A percentile compares a stretch with the other conserved stretches of the same genome.
Conservation (phyloP, 1,140 invertebrate genomes). For the Ladona fulva region DNA sequence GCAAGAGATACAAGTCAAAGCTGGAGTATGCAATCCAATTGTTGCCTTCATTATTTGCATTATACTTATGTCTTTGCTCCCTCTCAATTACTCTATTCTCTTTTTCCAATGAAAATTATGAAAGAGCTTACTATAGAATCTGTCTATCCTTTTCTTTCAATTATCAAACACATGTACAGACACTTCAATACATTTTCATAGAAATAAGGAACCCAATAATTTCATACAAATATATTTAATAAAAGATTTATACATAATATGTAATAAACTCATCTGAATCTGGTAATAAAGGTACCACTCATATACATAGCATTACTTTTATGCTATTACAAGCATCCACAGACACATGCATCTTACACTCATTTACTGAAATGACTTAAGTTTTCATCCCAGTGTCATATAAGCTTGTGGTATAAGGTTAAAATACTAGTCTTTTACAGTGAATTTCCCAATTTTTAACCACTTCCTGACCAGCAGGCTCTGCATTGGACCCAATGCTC, state of each 20-base stretch:
- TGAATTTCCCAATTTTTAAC: background rate
- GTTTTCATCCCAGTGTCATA: background rate
- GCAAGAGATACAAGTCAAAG: too few species aligned
- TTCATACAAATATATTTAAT: slow-evolving; percentile 9
- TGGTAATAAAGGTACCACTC: background rate
- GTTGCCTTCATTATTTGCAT: too few species aligned
- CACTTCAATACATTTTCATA: too few species aligned
- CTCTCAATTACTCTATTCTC: too few species aligned
- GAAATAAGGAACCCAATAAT: background rate
- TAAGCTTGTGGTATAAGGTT: background rate
- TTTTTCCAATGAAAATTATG: too few species aligned
- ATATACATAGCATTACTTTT: background rate
- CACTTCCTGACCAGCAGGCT: background rate
- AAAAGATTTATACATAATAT: slow-evolving; percentile 9
- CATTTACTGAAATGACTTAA: background rate
- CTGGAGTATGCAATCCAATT: too few species aligned
- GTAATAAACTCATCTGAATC: background rate
- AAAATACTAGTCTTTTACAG: background rate
- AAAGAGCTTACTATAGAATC: too few species aligned
- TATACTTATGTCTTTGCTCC: too few species aligned
- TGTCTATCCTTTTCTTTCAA: too few species aligned
- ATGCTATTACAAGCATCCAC: slow-evolving; percentile 5
- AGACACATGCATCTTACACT: background rate
- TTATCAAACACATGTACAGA: too few species aligned
- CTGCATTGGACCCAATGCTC: background rate